Percentiles rank a stretch among this genome's conserved stretches.
Conservation (phyloP, 2,888 invertebrate species). For the Parthenolecanium corni region DNA sequence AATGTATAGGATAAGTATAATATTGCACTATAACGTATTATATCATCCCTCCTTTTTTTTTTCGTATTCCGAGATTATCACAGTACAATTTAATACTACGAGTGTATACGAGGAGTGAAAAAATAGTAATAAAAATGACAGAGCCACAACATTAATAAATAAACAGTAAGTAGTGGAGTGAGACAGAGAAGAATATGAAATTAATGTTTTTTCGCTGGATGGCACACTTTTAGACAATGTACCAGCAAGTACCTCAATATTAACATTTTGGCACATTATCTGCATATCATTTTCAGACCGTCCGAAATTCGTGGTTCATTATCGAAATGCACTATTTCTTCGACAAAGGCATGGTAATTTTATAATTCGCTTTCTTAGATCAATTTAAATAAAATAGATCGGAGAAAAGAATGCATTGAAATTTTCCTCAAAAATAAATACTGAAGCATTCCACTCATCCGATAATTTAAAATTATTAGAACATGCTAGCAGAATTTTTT, state of each 20-base stretch:
- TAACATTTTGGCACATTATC: slow-evolving; percentile 25
- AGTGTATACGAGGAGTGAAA: slow-evolving; percentile 22
- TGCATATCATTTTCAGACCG: slow-evolving; percentile 2
- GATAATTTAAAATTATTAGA: no score
- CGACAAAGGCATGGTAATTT: not conserved
- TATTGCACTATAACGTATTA: slow-evolving; percentile 23
- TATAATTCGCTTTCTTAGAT: not conserved
- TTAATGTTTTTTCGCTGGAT: slow-evolving; percentile 9
- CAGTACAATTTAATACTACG: slow-evolving; percentile 17
- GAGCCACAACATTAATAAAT: slow-evolving; percentile 27
- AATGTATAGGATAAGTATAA: slow-evolving; percentile 20
- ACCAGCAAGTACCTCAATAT: slow-evolving; percentile 8
- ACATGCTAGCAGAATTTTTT: no score
- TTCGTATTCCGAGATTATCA: slow-evolving; percentile 6
- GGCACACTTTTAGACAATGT: slow-evolving; percentile 7
- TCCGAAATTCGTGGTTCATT: slow-evolving; percentile 10
- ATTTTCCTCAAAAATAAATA: no score
- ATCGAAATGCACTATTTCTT: slow-evolving; percentile 14
- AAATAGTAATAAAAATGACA: slow-evolving; percentile 28
- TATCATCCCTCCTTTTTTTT: slow-evolving; percentile 20
- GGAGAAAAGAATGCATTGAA: no score
- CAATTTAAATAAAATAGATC: no score
- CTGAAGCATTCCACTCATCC: no score
- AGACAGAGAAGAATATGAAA: slow-evolving; percentile 14
- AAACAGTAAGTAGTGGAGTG: not conserved